Base-by-base conservation (phyloP, 1,140 invertebrate genomes). In the Drosophila watanabei region DNA sequence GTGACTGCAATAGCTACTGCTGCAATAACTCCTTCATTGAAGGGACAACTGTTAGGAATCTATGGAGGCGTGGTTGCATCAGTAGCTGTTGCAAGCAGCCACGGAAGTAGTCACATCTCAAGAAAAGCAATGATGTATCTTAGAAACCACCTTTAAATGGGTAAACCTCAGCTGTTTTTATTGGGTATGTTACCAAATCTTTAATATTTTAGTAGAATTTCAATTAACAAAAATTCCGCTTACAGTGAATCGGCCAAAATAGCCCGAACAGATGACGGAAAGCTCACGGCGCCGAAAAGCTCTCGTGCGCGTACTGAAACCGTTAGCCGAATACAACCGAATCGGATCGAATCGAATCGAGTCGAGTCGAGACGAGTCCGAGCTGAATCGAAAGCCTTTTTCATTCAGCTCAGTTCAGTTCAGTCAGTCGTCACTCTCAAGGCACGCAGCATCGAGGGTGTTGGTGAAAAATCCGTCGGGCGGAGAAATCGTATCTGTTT, bases 361-460 rank as follows among this genome's bases (percentile, higher is more conserved):
- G 28, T 48, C 45, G 43, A 37, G 43, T 45, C 63, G 33, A 37
- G 43, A 35, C 63, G 33, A 24, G 24, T 24, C 24, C 24, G 24
- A 49, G 61, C 28, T 62, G 65, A 62, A 68, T 46, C 80, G 32
- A 87, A 87, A 87, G 84, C 80, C 64, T 86, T 79, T 54, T 63
- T 35, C 63, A 62, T 64, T 89, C 62, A 64, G 24, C 35, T 57
- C 33, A 54, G 49, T 51, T 57, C 33, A 54, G 49, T 51, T 70
- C 61, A 70, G 61, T 68, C 75, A 86, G 83, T 87, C 54, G 63
- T 68, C 82, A 84, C 87, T 82, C 76, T 66, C 79, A 80, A 77
- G 69, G 71, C 79, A 85, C 79, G 72, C 71, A 80, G 68, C 82
- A 82, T 57, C 69, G 65, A 86, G 82, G 57, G 71, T 49, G 73